Conservation (phyloP, 2,888 invertebrate genomes). For the Erannis defoliaria region DNA sequence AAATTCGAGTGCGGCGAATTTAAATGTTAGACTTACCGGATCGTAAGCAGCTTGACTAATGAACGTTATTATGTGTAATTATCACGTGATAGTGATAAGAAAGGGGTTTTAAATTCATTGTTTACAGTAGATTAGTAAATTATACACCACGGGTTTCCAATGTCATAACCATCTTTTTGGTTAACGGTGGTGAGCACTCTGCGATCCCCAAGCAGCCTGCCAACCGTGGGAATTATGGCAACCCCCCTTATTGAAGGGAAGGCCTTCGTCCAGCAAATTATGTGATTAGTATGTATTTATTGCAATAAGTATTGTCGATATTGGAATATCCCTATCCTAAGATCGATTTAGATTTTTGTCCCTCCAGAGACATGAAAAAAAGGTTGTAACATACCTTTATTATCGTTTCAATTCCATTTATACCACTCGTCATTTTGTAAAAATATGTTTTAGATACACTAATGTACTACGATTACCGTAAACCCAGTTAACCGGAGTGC, state of each 20-base stretch:
- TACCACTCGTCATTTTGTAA: slow-evolving; percentile 22
- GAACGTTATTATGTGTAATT: slow-evolving; percentile 1
- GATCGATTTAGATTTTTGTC: too few relatives aligned
- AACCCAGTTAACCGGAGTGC: not conserved
- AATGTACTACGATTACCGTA: not conserved
- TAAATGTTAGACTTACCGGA: not conserved
- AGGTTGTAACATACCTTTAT: slow-evolving; percentile 29
- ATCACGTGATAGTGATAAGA: slow-evolving; percentile 2
- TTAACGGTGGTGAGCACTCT: too few relatives aligned
- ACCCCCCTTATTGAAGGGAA: too few relatives aligned
- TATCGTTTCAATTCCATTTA: slow-evolving; percentile 18
- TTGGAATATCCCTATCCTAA: too few relatives aligned
- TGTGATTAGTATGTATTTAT: too few relatives aligned
- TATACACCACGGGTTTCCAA: not conserved
- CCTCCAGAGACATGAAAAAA: not conserved
- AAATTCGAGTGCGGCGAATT: not conserved
- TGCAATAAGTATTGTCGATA: too few relatives aligned
- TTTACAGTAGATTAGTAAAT: slow-evolving; percentile 12
- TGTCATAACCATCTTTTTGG: not conserved
- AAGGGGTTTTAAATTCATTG: slow-evolving; percentile 5
- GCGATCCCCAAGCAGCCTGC: too few relatives aligned
- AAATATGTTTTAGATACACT: not conserved
- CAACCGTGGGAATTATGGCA: too few relatives aligned
- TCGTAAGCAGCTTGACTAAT: slow-evolving; percentile 7
- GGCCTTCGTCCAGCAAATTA: too few relatives aligned